Evolutionary conservation across 2,888 invertebrate species (phyloP).

Genomic region (Stenodema calcarata): DNA sequence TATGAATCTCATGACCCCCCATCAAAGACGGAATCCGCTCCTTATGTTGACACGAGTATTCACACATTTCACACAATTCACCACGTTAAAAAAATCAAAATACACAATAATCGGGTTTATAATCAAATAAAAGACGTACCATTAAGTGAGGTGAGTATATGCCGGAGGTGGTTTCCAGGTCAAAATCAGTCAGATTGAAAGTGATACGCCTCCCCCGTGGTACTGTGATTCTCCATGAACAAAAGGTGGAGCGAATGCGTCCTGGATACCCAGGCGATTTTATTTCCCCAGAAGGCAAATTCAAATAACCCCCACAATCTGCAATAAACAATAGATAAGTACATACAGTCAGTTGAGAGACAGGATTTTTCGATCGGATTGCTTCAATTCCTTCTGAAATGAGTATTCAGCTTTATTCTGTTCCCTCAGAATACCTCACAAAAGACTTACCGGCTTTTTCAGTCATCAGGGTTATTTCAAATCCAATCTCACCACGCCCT

Average conservation of each 20-base stretch:
- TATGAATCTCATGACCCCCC: too few relatives aligned
- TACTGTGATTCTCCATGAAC: slow-evolving; percentile 74
- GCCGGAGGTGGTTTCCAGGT: background rate
- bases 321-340: slow-evolving; percentile 47
- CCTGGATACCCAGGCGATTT: slow-evolving; percentile 76
- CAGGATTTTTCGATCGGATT: too few relatives aligned
- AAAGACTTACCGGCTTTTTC: background rate
- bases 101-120: too few relatives aligned
- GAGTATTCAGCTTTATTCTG: too few relatives aligned
- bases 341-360: too few relatives aligned
- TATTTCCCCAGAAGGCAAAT: slow-evolving; percentile 71
- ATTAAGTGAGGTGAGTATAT: background rate
- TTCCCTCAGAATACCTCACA: background rate
- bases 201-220: slow-evolving; percentile 71
- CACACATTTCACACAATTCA: too few relatives aligned
- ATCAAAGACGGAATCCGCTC: too few relatives aligned
- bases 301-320: slow-evolving; percentile 74
- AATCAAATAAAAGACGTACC: too few relatives aligned
- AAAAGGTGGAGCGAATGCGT: slow-evolving; percentile 64
- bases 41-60: too few relatives aligned
- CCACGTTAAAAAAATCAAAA: too few relatives aligned
- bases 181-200: slow-evolving; percentile 69
- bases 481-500: background rate
- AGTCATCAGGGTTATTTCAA: background rate
- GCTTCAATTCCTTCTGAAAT: too few relatives aligned